Evolutionary conservation across 2,113 vertebrate genomes (phyloP).

Genomic region (Propithecus coquereli): DNA sequence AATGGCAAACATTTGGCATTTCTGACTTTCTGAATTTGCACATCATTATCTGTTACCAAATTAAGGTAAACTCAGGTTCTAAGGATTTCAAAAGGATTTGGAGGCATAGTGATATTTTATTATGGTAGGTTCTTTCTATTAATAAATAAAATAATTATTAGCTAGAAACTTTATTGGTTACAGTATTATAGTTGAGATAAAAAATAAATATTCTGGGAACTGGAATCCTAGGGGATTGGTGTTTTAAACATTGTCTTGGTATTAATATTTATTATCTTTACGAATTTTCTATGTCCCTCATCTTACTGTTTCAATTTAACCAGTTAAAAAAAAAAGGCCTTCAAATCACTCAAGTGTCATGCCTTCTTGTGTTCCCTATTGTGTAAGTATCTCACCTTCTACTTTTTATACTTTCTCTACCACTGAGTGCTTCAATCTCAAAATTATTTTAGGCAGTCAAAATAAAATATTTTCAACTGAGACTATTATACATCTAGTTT

Average conservation of each 20-base stretch:
- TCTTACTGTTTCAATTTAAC: background rate
- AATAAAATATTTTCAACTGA: conserved; percentile 27
- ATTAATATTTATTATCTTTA: conserved; percentile 23
- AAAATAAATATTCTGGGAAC: background rate
- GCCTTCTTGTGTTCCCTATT: background rate
- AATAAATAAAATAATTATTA: background rate
- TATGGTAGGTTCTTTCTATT: conserved; percentile 14
- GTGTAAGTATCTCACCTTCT: background rate
- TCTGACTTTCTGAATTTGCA: conserved; percentile 20
- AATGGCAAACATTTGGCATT: conserved; percentile 29
- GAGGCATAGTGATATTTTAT: background rate
- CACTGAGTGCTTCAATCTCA: background rate
- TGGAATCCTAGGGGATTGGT: background rate
- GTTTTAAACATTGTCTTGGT: conserved; percentile 33
- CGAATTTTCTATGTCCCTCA: background rate
- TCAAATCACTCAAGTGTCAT: background rate
- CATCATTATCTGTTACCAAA: background rate
- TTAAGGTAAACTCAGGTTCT: conserved; percentile 5
- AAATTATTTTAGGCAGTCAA: conserved; percentile 39
- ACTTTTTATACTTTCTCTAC: conserved; percentile 7
- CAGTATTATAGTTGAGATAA: background rate
- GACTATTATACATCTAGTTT: background rate
- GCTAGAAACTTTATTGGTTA: background rate
- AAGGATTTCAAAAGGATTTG: conserved; percentile 18
- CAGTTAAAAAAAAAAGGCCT: background rate